Percentiles rank a stretch among this genome's conserved stretches.
Evolutionary conservation across 2,113 vertebrate genomes (phyloP).

Genomic region (Nesogale talazaci): DNA sequence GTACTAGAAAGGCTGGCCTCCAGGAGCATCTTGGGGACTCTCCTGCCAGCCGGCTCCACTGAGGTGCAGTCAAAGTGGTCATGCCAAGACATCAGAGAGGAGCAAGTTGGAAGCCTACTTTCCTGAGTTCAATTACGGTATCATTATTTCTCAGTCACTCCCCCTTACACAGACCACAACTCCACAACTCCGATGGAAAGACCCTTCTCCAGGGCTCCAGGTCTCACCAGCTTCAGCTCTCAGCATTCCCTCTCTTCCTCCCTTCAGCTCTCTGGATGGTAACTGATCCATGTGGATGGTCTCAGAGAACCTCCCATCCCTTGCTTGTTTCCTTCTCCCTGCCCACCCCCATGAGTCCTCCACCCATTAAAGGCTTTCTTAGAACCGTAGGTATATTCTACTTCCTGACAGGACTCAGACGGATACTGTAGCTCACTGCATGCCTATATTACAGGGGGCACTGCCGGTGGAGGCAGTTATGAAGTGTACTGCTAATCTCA

Average conservation of each 20-base stretch:
- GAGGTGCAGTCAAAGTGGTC: background rate
- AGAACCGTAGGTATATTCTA: background rate
- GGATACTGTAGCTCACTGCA: background rate
- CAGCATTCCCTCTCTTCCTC: background rate
- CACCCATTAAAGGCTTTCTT: background rate
- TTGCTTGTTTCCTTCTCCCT: background rate
- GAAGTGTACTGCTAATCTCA: too few species aligned
- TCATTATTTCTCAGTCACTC: background rate
- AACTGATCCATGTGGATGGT: background rate
- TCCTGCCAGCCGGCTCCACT: background rate
- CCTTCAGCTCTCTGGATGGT: background rate
- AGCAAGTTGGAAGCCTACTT: too few species aligned
- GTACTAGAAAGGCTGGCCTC: background rate
- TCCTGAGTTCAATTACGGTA: background rate
- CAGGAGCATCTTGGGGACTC: accelerated
- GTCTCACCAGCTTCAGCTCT: background rate
- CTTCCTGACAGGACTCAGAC: background rate
- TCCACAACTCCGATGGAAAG: background rate
- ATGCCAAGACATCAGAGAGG: background rate
- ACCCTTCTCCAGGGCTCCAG: background rate
- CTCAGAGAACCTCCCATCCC: background rate
- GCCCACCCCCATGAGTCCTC: background rate
- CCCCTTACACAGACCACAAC: background rate
- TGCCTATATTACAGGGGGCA: too few species aligned
- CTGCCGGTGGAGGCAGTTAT: too few species aligned